Evolutionary conservation across 2,797 vertebrate species (phyloP).

Genomic region (Poecilia picta): DNA sequence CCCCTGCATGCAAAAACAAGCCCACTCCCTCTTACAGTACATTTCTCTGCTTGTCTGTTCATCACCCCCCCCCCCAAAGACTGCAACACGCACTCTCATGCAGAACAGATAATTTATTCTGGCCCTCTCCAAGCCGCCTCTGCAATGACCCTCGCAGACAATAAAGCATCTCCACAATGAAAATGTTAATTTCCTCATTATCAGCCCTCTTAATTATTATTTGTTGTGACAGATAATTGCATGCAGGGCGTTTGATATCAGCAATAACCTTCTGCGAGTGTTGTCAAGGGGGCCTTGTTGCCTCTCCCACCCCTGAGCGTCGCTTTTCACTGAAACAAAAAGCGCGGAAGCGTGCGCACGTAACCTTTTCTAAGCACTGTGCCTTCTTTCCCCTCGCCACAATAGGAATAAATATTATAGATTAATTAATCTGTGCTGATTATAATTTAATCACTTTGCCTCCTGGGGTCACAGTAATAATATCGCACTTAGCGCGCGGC

Average conservation of each 20-base stretch:
- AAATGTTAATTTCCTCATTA: conserved; percentile 99
- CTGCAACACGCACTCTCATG: conserved; percentile 37
- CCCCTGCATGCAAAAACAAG: conserved; percentile 43
- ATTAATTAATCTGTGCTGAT: conserved; percentile 99
- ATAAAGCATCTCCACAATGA: conserved; percentile 86
- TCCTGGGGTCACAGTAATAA: conserved; percentile 86
- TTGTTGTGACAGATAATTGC: conserved; percentile 99
- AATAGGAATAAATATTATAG: conserved; percentile 99
- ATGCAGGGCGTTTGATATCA: conserved; percentile 95
- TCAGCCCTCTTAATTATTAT: conserved; percentile 97
- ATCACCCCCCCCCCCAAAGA: conserved; percentile 50
- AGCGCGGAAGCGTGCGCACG: conserved; percentile 87
- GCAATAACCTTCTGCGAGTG: conserved; percentile 99
- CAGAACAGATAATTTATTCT: conserved; percentile 60
- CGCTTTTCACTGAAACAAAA: conserved; percentile 92
- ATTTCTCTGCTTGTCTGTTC: conserved; percentile 43
- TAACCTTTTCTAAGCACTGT: conserved; percentile 89
- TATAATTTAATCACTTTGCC: conserved; percentile 98
- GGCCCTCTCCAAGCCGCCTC: conserved; percentile 57
- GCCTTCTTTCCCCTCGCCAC: conserved; percentile 87
- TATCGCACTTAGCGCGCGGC: conserved; percentile 72
- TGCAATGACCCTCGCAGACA: conserved; percentile 74
- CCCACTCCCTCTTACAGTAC: conserved; percentile 2
- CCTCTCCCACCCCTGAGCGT: conserved; percentile 81
- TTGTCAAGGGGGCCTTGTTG: conserved; percentile 94